Evolutionary conservation across 2,888 invertebrate genomes (phyloP).

Genomic region (Pelosia muscerda): DNA sequence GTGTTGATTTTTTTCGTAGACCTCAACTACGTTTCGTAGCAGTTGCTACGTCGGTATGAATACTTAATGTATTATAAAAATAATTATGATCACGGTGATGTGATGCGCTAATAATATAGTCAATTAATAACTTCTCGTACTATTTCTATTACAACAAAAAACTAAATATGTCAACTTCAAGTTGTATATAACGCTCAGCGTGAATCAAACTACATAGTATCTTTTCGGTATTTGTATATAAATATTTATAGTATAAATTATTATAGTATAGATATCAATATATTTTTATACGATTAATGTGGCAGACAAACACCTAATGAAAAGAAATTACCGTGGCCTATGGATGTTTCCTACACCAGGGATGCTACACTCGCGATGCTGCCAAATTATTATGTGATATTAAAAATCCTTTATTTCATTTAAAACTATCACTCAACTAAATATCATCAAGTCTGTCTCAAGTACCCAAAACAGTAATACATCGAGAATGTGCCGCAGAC

Average conservation of each 20-base stretch:
- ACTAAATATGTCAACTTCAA: too few species aligned
- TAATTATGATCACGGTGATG: background rate
- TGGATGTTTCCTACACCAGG: too few species aligned
- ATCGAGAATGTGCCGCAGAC: constrained; percentile 29
- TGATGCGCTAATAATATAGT: background rate
- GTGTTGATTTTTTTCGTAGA: background rate
- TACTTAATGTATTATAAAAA: too few species aligned
- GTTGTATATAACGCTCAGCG: background rate
- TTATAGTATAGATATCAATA: too few species aligned
- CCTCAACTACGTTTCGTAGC: background rate
- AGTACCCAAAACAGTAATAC: background rate
- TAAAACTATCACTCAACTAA: background rate
- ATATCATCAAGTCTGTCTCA: background rate
- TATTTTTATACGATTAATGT: too few species aligned
- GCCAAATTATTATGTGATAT: background rate
- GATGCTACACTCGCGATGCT: too few species aligned
- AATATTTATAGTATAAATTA: too few species aligned
- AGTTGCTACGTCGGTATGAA: background rate
- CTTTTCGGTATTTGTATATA: too few species aligned
- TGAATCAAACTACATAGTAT: background rate
- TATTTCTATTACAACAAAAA: too few species aligned
- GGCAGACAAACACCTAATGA: too few species aligned
- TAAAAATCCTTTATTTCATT: background rate
- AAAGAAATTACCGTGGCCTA: too few species aligned
- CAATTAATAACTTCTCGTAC: background rate